Evolutionary conservation across 2,797 vertebrate species (phyloP).

Genomic region (Phrynocephalus forsythii): DNA sequence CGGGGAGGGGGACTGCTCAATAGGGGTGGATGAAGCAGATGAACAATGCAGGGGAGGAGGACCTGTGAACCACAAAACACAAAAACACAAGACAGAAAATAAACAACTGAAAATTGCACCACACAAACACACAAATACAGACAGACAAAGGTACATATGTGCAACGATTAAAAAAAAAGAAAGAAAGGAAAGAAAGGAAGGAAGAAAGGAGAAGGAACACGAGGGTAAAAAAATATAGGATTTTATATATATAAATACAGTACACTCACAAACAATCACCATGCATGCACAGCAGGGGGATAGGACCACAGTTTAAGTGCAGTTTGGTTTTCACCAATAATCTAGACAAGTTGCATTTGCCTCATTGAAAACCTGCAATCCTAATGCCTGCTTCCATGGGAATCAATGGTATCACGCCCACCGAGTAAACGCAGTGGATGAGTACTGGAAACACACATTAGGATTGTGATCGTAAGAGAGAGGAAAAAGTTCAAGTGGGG

Average conservation of each 20-base stretch:
- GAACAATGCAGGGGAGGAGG: constrained; percentile 93
- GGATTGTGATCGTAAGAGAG: too few species aligned
- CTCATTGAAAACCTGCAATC: background rate
- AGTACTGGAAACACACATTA: too few species aligned
- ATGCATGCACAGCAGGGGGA: background rate
- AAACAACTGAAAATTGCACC: constrained; percentile 43
- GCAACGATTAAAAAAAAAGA: background rate
- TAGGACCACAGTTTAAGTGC: too few species aligned
- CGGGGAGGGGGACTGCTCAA: constrained; percentile 92
- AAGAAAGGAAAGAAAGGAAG: background rate
- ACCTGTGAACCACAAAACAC: constrained; percentile 94
- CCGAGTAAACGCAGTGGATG: too few species aligned
- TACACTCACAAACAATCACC: background rate
- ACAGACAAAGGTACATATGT: background rate
- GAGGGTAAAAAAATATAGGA: background rate
- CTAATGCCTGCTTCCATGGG: background rate
- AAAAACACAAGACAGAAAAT: constrained; percentile 76
- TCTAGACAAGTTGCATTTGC: background rate
- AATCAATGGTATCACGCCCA: background rate
- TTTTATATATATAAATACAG: too few species aligned
- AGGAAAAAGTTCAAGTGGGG: fast-evolving
- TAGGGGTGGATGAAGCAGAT: constrained; percentile 92
- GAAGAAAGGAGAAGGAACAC: background rate
- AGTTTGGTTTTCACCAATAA: background rate
- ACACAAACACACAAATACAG: background rate